phyloP scores from a whole-genome alignment of 2,888 invertebrate species.

The Nephrotoma appendiculata region DNA sequence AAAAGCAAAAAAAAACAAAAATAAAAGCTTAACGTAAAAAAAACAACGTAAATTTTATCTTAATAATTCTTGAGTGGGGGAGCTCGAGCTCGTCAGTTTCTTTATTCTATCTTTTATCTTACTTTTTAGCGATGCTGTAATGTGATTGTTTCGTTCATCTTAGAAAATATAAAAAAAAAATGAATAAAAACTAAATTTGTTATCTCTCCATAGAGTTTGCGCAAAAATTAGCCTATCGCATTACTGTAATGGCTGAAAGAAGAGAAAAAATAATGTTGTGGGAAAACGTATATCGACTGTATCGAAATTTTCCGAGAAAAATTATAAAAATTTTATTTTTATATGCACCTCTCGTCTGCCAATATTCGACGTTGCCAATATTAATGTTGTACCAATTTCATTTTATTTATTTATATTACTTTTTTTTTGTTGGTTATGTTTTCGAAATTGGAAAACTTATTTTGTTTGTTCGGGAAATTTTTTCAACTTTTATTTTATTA shows the following conservation, averaged over 20 bases:
- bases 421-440: neutral
- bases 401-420: neutral
- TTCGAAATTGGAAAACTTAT: neutral
- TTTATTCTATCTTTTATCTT: neutral
- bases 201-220: neutral
- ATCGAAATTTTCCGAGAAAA: neutral
- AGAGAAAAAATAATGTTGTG: neutral
- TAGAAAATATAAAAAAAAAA: neutral
- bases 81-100: neutral
- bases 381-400: neutral
- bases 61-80: neutral
- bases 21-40: neutral
- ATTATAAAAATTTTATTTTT: neutral
- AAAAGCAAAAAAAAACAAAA: no score
- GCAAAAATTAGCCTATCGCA: slow-evolving; percentile 4
- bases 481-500: neutral
- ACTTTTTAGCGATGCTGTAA: neutral
- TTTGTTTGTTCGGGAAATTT: neutral
- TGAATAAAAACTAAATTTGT: neutral
- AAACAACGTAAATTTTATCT: neutral
- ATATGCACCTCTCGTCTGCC: neutral
- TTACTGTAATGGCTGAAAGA: slow-evolving; percentile 2
- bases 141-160: neutral
- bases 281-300: neutral
- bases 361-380: neutral